Conservation (phyloP, 1,140 invertebrate species). For the Pectinophora gossypiella region DNA sequence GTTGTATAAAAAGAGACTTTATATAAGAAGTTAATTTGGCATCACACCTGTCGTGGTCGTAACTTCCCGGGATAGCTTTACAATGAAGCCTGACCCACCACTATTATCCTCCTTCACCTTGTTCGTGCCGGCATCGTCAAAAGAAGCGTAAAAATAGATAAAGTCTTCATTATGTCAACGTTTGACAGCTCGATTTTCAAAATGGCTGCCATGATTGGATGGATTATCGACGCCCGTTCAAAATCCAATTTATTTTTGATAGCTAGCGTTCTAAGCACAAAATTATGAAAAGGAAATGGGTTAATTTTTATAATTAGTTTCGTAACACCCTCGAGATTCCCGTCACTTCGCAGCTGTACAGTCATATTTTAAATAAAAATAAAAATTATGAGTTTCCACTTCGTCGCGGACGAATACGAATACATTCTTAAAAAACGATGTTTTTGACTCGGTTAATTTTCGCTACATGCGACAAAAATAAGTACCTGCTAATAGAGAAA, state of each 20-base stretch:
- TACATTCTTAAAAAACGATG: too few relatives aligned
- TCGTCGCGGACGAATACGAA: too few relatives aligned
- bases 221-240: conserved; percentile 38
- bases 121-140: conserved; percentile 57
- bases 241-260: not conserved
- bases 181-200: conserved; percentile 61
- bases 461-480: not conserved
- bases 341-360: not conserved
- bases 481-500: not conserved
- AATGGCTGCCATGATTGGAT: conserved; percentile 35
- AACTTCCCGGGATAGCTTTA: conserved; percentile 64
- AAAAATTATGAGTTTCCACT: not conserved
- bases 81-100: conserved; percentile 56
- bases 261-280: not conserved
- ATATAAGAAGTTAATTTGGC: conserved; percentile 69
- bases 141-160: conserved; percentile 52
- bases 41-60: conserved; percentile 70
- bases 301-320: conserved; percentile 4
- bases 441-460: too few relatives aligned
- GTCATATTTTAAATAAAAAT: too few relatives aligned
- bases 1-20: conserved; percentile 63
- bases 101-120: conserved; percentile 43
- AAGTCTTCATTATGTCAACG: conserved; percentile 55
- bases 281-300: conserved; percentile 3
- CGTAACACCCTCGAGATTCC: not conserved